These are phyloP conservation scores for Hafferia zeledoni DNA, from an alignment of 2,797 vertebrate species.

Conservation along the genomic window DNA sequence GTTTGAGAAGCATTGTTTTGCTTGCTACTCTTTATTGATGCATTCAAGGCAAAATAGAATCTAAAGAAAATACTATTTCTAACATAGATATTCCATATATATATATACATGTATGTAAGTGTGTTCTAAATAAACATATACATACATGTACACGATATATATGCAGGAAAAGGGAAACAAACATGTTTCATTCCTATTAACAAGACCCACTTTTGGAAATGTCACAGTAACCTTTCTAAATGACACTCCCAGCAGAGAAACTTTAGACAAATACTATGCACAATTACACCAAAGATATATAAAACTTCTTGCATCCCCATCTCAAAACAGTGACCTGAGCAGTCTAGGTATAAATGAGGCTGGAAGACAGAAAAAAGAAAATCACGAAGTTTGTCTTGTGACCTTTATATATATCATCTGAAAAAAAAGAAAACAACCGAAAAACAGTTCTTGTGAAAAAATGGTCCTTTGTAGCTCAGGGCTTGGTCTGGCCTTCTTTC, in stretches of 20 bases:
- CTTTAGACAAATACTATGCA: slow-evolving; percentile 49
- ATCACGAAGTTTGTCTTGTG: neutral
- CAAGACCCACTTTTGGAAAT: slow-evolving; percentile 68
- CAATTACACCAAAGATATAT: slow-evolving; percentile 51
- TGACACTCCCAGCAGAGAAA: slow-evolving; percentile 60
- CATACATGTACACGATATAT: neutral
- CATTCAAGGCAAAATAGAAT: neutral
- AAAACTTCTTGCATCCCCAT: slow-evolving; percentile 35
- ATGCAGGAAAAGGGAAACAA: neutral
- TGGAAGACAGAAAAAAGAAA: neutral
- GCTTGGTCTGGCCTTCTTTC: neutral
- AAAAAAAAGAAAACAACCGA: too few relatives aligned
- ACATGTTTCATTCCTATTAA: slow-evolving; percentile 64
- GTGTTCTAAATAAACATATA: neutral
- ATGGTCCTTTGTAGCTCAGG: neutral
- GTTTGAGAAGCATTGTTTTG: neutral
- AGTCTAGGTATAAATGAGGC: neutral
- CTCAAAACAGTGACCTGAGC: slow-evolving; percentile 38
- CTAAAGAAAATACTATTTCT: neutral
- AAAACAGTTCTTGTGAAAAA: neutral
- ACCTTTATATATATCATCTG: neutral
- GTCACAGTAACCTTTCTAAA: slow-evolving; percentile 76
- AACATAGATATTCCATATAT: neutral
- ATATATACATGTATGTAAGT: neutral
- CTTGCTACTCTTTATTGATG: neutral